Evolutionary conservation across 2,888 invertebrate species (phyloP).

Genomic region (Salpingus planirostris): DNA sequence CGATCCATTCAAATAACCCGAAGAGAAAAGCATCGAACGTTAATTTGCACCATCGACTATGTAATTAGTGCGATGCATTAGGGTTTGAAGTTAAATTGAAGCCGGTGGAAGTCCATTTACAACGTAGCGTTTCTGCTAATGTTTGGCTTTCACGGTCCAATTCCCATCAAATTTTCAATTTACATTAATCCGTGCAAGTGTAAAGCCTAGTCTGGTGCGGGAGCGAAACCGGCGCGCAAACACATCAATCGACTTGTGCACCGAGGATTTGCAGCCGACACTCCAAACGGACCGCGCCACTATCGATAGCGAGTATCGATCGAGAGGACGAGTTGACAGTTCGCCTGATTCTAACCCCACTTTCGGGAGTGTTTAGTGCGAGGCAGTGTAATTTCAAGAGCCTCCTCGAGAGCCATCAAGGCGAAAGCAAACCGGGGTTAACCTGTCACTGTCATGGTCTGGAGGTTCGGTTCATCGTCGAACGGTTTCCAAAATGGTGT

Average conservation of each 20-base stretch:
- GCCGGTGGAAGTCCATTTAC: conserved; percentile 7
- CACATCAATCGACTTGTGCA: conserved; percentile 15
- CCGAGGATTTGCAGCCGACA: conserved; percentile 6
- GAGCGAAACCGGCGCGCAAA: conserved; percentile 1
- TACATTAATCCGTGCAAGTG: conserved; percentile 16
- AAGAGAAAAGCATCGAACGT: too few relatives aligned
- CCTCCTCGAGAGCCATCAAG: conserved; percentile 10
- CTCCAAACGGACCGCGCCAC: too few relatives aligned
- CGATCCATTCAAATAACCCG: too few relatives aligned
- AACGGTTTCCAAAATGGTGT: too few relatives aligned
- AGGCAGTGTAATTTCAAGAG: too few relatives aligned
- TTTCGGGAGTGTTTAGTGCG: too few relatives aligned
- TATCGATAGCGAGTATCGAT: too few relatives aligned
- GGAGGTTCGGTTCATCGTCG: not conserved
- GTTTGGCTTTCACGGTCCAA: conserved; percentile 13
- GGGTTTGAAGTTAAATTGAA: conserved; percentile 6
- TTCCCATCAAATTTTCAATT: conserved; percentile 18
- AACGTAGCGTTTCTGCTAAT: conserved; percentile 11
- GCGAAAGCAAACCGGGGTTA: conserved; percentile 7
- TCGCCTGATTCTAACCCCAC: too few relatives aligned
- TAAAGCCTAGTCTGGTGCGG: conserved; percentile 13
- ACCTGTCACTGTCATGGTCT: not conserved
- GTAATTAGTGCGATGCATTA: conserved; percentile 6
- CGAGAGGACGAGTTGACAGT: too few relatives aligned
- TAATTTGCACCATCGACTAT: too few relatives aligned